Base-by-base conservation (phyloP, 2,113 vertebrate genomes). In the Sarotherodon lohbergeri region DNA sequence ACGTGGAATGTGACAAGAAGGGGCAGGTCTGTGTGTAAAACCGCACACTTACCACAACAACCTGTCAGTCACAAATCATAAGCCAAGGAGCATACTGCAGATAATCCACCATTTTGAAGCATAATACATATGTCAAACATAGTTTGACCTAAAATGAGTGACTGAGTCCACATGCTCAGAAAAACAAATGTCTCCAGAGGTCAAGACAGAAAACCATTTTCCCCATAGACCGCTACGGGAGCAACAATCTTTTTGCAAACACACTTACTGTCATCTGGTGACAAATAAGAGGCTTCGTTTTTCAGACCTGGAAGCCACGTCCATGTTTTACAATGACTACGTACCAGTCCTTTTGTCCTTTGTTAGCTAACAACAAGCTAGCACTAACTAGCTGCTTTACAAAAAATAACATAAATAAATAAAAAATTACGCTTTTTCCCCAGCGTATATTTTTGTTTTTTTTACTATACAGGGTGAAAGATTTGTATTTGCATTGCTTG, bases 31-130 rank as follows among this genome's bases (percentile, higher is more conserved):
- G 41, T 24, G 13, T 46, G 68, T 73, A 4, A 24, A 43, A 43
- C 63, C 7, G 1, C 36, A 43, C n/a, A 24, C n/a, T 24, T 17
- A 27, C 22, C 46, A 17, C 14, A 17, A 46, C 39, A 73, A 73
- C 36, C 36, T 24, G 12, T 6, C 36, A 71, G 36, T 71, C 63
- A 43, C 36, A 71, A 71, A 43, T 24, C 63, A 9, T 71, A 41
- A 41, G 11, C 0, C 36, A 68, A 0, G 4, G 4, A 68, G 36
- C 36, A 3, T 41, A 0, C 36, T 0, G 29, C 61, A 66, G 61
- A 39, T 66, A 13, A 66, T 66, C 61, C 19, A 1, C 34, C 34
- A 66, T 68, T 68, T 14, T 71, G 63, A 43, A 71, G 24, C 1
- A 24, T 24, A 39, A 39, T 66, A 66, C 1, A 0, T 39, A 66